Base-by-base conservation (phyloP, 92 coral and sea anemone species). In the Porites evermanni region DNA sequence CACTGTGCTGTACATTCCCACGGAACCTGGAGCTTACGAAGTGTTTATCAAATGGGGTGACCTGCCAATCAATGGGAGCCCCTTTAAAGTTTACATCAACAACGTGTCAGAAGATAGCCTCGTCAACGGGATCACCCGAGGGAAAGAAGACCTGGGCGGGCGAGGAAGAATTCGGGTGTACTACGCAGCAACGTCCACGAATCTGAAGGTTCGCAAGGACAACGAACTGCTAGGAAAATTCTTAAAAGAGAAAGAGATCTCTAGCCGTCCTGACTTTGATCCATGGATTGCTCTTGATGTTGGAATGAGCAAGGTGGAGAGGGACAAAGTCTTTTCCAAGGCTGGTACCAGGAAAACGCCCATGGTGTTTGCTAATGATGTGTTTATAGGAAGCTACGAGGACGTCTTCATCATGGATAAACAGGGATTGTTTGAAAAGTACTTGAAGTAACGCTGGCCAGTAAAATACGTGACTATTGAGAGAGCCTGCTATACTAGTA, bases 11-110 rank as follows among this genome's bases (percentile, higher is more conserved):
- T 97, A 97, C 92, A 93, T 97, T 78, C 99, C 99, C 1, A 97
- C 99, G 2, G 94, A 95, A 79, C 97, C 99, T 32, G 99, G 99
- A 7, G 86, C 97, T 19, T 97, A 97, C 71, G 96, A 97, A 59
- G 96, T 97, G 79, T 95, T 78, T 87, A 91, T 97, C 77, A 92
- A 96, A 67, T 97, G 99, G 99, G 99, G 99, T 67, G 96, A 93
- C 77, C 75, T 86, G 24, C 80, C 91, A 3, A 91, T 97, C 11
- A 94, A 78, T 20, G 99, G 98, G 66, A 91, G 95, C 79, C 99
- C 98, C 3, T 97, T 93, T 78, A 91, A 87, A 32, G 99, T 97
- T 10, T 91, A 83, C 77, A 96, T 97, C 58, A 92, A 93, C 75
- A 96, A 95, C 80, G 98, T 95, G 70, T 79, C 82, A 56, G 91